Base-by-base conservation (phyloP, 2,888 invertebrate genomes). In the Linhomoeus sp. region DNA sequence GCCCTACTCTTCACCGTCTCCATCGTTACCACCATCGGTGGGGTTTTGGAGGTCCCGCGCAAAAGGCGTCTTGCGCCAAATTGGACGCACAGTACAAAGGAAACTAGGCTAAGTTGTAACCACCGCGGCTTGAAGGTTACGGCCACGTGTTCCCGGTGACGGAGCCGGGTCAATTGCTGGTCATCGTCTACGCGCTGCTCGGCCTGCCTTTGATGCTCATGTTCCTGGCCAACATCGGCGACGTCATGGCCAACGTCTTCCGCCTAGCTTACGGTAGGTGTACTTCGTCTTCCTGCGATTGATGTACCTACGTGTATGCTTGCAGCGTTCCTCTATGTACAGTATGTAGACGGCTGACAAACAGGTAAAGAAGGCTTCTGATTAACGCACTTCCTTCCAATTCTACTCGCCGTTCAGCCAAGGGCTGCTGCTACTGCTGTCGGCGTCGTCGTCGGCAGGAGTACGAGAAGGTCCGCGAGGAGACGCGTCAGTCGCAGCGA, bases 131-230 rank as follows among this genome's bases (percentile, higher is more conserved):
- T 50, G 2, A 49, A 62, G 62, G 62, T 15, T 62, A 62, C 44
- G 62, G 62, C 1, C 58, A 62, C 45, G 54, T 62, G 29, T 43
- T 57, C 1, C 62, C 62, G 1, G 50, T 53, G 26, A 61, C 62
- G 22, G 44, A 36, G 25, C 15, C 26, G 1, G 51, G 51, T 12
- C 46, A 48, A 24, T 33, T 51, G 24, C 20, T 42, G 15, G 45
- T 51, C 17, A 51, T 51, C n/a, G 37, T 26, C 7, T 51, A 51
- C 35, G 35, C 50, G 20, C 43, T 51, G 25, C 3, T 51, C 33
- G 51, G 50, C 41, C 20, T 51, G 12, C 51, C 51, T 3, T 39
- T 51, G 36, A 51, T 50, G 50, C 33, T 50, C 23, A 50, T 51
- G 45, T 51, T 51, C 42, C 38, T 51, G 26, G 50, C 50, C 9